phyloP scores from a whole-genome alignment of 2,888 invertebrate genomes.

The Chrysolina oricalcia region DNA sequence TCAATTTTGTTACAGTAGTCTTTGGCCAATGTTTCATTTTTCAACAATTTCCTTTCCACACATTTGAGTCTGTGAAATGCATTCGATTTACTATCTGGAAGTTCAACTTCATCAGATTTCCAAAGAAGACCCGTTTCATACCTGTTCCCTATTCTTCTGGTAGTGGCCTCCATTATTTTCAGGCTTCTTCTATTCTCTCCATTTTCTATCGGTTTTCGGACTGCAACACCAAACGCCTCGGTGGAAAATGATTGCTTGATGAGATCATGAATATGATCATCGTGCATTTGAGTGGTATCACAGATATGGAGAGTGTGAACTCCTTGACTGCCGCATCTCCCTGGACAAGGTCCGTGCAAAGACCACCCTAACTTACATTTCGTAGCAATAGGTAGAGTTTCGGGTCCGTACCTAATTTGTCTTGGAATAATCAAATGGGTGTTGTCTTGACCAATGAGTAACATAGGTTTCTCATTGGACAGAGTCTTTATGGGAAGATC shows the following conservation, averaged over 20 bases:
- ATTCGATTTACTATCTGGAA: background rate
- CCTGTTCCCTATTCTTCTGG: too few relatives aligned
- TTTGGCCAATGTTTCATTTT: background rate
- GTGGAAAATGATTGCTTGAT: background rate
- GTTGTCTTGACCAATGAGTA: too few relatives aligned
- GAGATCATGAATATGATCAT: constrained; percentile 3
- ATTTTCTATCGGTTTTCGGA: background rate
- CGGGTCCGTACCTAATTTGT: background rate
- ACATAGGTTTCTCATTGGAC: too few relatives aligned
- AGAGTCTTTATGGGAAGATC: too few relatives aligned
- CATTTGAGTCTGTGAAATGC: background rate
- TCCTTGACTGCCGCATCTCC: background rate
- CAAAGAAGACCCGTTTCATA: too few relatives aligned
- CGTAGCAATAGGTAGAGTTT: background rate
- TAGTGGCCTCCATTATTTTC: background rate
- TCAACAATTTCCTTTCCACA: constrained; percentile 6
- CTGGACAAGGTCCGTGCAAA: background rate
- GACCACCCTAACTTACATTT: background rate
- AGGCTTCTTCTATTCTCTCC: background rate
- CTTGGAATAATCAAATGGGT: background rate
- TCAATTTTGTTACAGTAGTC: too few relatives aligned
- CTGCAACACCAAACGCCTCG: background rate
- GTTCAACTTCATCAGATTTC: too few relatives aligned
- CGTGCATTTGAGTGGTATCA: background rate
- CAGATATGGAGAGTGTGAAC: background rate